Percentiles rank a stretch among this genome's conserved stretches.
phyloP scores from a whole-genome alignment of 2,888 invertebrate species.

The Trissolcus brochymenae region DNA sequence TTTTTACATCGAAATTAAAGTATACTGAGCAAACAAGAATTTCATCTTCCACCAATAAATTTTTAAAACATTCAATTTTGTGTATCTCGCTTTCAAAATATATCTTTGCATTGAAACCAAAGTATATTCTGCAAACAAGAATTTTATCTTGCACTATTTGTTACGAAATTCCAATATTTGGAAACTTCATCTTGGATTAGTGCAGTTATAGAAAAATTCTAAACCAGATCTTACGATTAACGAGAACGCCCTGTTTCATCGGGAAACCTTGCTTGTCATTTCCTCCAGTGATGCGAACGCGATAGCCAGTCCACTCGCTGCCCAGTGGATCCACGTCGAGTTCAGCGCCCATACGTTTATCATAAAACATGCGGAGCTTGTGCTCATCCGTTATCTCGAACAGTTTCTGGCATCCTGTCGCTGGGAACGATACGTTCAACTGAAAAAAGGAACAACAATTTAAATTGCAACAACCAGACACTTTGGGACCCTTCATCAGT shows the following conservation, averaged over 20 bases:
- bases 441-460: slow-evolving; percentile 76
- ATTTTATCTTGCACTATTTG: slow-evolving; percentile 6
- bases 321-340: slow-evolving; percentile 96
- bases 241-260: slow-evolving; percentile 99
- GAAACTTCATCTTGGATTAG: slow-evolving; percentile 1
- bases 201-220: background rate
- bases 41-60: no score
- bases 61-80: background rate
- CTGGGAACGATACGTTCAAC: slow-evolving; percentile 98
- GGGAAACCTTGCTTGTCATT: slow-evolving; percentile 99
- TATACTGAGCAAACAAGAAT: no score
- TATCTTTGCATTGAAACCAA: background rate
- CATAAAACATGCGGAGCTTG: slow-evolving; percentile 97
- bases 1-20: no score
- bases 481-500: no score
- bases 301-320: slow-evolving; percentile 99
- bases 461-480: no score
- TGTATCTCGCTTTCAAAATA: slow-evolving; percentile 9
- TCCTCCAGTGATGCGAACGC: slow-evolving; percentile 96
- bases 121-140: slow-evolving; percentile 5
- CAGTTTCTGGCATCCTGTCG: slow-evolving; percentile 98
- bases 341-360: slow-evolving; percentile 99
- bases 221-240: slow-evolving; percentile 82
- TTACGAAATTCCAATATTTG: background rate
- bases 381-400: slow-evolving; percentile 99